These are phyloP conservation scores for Charadrius vociferus DNA, from an alignment of 2,113 vertebrate species.

Conservation along the genomic window DNA sequence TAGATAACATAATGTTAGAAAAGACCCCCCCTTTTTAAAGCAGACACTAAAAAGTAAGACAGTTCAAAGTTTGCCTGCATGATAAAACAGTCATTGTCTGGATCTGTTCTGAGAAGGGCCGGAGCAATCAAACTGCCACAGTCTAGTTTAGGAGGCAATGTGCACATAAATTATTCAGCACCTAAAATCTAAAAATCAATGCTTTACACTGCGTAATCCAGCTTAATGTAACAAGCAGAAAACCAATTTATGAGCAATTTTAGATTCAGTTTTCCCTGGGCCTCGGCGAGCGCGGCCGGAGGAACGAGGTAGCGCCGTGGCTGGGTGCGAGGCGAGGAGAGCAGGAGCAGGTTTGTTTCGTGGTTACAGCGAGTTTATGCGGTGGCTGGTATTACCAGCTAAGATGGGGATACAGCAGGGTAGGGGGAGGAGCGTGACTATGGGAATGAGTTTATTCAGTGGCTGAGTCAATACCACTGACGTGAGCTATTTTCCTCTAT, in stretches of 20 bases:
- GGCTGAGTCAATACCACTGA: conserved; percentile 61
- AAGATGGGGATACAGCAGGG: neutral
- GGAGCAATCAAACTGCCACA: neutral
- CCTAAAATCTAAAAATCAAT: conserved; percentile 27
- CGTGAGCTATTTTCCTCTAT: conserved; percentile 53
- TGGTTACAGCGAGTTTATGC: neutral
- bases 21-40: neutral
- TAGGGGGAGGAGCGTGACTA: conserved; percentile 42
- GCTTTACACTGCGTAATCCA: neutral
- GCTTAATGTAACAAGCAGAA: conserved; percentile 5
- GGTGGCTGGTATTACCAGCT: neutral
- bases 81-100: neutral
- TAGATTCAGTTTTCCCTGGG: neutral
- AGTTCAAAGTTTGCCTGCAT: neutral
- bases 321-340: neutral
- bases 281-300: neutral
- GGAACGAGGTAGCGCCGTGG: neutral
- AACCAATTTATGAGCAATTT: neutral
- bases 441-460: conserved; percentile 59
- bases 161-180: conserved; percentile 37
- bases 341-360: neutral
- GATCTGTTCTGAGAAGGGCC: neutral
- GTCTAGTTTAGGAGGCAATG: neutral
- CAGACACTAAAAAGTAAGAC: neutral
- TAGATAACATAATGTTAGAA: neutral